Percentiles rank a stretch among this genome's conserved stretches.
Evolutionary conservation across 2,797 vertebrate species (phyloP).

Genomic region (Luscinia luscinia): DNA sequence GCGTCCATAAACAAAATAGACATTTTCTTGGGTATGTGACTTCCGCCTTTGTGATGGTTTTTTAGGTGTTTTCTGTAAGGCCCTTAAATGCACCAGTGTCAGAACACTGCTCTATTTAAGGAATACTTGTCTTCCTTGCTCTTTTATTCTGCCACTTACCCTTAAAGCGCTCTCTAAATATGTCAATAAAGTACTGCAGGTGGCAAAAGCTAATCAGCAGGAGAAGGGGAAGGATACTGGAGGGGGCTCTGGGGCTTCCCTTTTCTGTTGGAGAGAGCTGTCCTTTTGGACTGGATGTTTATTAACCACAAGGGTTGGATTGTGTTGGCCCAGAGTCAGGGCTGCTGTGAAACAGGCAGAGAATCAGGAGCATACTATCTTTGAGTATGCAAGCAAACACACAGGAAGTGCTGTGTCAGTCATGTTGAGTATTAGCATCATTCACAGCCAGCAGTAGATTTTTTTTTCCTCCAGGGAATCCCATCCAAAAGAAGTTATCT

Average conservation of each 20-base stretch:
- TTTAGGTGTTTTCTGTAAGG: not conserved
- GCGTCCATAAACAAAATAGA: not conserved
- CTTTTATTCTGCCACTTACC: not conserved
- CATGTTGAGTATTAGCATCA: not conserved
- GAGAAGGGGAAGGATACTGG: not conserved
- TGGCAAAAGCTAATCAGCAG: not conserved
- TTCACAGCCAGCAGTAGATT: not conserved
- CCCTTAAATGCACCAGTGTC: not conserved
- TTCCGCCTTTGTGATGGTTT: not conserved
- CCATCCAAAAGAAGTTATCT: not conserved
- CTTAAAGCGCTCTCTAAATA: not conserved
- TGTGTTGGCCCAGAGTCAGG: not conserved
- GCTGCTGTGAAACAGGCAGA: not conserved
- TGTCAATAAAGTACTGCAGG: fast-evolving
- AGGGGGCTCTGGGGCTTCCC: not conserved
- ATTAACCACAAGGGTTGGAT: not conserved
- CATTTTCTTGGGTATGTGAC: fast-evolving
- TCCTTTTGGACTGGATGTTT: not conserved
- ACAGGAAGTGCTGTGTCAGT: not conserved
- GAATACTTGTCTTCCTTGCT: not conserved
- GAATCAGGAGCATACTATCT: not conserved
- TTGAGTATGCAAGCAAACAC: not conserved
- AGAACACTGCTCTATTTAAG: not conserved
- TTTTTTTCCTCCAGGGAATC: not conserved
- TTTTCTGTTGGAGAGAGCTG: not conserved